Evolutionary conservation across 2,113 vertebrate species (phyloP).

Genomic region (Oncorhynchus kisutch): DNA sequence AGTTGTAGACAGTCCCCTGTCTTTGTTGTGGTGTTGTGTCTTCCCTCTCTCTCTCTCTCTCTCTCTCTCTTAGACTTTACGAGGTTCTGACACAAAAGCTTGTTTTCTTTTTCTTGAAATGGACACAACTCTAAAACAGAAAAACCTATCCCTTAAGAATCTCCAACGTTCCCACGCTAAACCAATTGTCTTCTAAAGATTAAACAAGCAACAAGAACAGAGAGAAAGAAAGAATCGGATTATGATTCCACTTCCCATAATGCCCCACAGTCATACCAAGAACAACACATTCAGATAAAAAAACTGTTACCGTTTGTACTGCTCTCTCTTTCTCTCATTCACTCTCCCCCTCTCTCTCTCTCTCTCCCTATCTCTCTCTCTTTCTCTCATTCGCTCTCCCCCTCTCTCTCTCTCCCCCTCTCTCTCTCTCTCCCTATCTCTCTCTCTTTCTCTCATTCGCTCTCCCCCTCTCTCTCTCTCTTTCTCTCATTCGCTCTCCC

Average conservation of each 20-base stretch:
- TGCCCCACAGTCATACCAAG: conserved; percentile 70
- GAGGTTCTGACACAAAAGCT: conserved; percentile 73
- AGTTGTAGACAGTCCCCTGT: conserved; percentile 69
- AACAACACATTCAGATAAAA: conserved; percentile 71
- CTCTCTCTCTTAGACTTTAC: conserved; percentile 61
- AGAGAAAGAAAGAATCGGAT: conserved; percentile 64
- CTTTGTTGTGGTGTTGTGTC: conserved; percentile 73
- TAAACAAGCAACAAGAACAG: conserved; percentile 70
- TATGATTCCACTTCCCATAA: conserved; percentile 69
- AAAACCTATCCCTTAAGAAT: conserved; percentile 64
- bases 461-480: conserved; percentile 13
- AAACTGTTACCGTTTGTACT: conserved; percentile 67
- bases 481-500: fast-evolving
- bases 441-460: no score
- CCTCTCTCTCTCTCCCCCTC: no score
- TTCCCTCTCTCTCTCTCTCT: conserved; percentile 49
- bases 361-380: no score
- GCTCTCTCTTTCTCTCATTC: conserved; percentile 45
- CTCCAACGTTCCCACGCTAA: conserved; percentile 73
- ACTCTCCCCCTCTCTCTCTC: conserved; percentile 2
- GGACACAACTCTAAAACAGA: conserved; percentile 69
- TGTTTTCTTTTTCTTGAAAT: conserved; percentile 60
- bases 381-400: fast-evolving
- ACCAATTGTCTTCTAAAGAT: conserved; percentile 74
- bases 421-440: fast-evolving